Percentiles rank a stretch among this genome's conserved stretches.
These are phyloP conservation scores for Caenorhabditis inopinata DNA, from an alignment of 1,140 invertebrate genomes.

Conservation along the genomic window DNA sequence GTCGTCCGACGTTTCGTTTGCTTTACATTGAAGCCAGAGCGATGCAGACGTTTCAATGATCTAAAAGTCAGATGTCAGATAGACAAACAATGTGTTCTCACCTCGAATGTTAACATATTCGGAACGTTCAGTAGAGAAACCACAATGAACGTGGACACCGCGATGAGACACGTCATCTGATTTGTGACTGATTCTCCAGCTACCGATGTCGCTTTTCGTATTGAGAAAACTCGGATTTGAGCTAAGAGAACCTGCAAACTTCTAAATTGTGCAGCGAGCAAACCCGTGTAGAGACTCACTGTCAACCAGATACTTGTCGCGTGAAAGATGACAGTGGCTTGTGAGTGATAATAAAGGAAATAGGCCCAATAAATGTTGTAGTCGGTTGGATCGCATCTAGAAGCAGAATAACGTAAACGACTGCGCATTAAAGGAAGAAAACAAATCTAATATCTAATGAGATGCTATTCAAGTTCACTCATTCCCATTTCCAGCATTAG, in stretches of 20 bases:
- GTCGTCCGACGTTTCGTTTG: constrained; percentile 8
- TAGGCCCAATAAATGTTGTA: constrained; percentile 53
- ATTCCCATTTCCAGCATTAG: constrained; percentile 17
- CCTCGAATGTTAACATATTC: constrained; percentile 64
- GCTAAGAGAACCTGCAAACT: constrained; percentile 59
- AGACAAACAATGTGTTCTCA: constrained; percentile 25
- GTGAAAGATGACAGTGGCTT: constrained; percentile 63
- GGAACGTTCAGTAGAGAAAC: constrained; percentile 60
- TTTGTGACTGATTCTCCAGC: constrained; percentile 56
- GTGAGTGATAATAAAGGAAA: constrained; percentile 61
- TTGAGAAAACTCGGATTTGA: constrained; percentile 64
- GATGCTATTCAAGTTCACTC: background rate
- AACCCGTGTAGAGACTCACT: constrained; percentile 42
- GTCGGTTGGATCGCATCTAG: constrained; percentile 35
- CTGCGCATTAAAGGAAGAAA: constrained; percentile 43
- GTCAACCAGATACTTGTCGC: constrained; percentile 63
- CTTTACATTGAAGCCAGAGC: constrained; percentile 13
- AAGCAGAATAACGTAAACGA: background rate
- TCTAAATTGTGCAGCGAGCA: too few species aligned
- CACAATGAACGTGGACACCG: constrained; percentile 53
- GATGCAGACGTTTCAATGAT: constrained; percentile 40
- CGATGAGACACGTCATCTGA: constrained; percentile 54
- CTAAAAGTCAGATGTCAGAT: constrained; percentile 21
- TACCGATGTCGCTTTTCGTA: constrained; percentile 59
- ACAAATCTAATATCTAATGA: background rate